Percentiles rank a stretch among this genome's conserved stretches.
Conservation (phyloP, 2,888 invertebrate species). For the Hemistola chrysoprasaria region DNA sequence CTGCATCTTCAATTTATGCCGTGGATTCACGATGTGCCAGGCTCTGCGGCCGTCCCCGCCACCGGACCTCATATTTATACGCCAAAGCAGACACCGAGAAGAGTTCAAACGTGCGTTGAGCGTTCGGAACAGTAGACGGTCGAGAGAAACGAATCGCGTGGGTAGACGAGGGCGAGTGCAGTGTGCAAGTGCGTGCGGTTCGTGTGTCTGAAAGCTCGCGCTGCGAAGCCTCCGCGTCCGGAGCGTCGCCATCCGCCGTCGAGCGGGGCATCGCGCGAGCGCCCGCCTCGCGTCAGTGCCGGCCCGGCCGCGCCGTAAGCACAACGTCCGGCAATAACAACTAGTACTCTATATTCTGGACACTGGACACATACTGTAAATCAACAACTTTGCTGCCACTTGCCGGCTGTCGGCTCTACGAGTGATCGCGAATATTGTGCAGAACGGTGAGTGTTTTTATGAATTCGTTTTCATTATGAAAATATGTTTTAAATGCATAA, state of each 20-base stretch:
- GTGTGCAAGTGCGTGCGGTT: constrained; percentile 79
- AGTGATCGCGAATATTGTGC: constrained; percentile 55
- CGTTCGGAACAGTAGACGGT: constrained; percentile 79
- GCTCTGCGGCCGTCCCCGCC: constrained; percentile 76
- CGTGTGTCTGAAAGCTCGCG: constrained; percentile 80
- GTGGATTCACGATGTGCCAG: constrained; percentile 76
- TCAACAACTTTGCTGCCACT: constrained; percentile 46
- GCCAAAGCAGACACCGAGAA: constrained; percentile 74
- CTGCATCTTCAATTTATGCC: constrained; percentile 79
- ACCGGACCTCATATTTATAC: constrained; percentile 81
- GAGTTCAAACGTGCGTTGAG: constrained; percentile 81
- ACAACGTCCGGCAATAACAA: constrained; percentile 64
- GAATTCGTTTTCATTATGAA: not conserved
- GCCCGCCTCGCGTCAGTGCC: constrained; percentile 75
- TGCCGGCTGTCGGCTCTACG: constrained; percentile 43
- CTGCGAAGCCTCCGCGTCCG: constrained; percentile 77
- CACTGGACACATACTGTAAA: constrained; percentile 37
- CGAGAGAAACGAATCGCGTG: constrained; percentile 76
- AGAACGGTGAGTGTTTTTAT: constrained; percentile 62
- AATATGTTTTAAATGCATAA: not conserved
- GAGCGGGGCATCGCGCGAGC: constrained; percentile 36
- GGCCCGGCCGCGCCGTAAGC: constrained; percentile 80
- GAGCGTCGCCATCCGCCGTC: constrained; percentile 41
- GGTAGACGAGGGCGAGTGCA: constrained; percentile 79
- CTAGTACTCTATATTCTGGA: constrained; percentile 57